Evolutionary conservation across 2,113 vertebrate genomes (phyloP).

Genomic region (Neotoma lepida): DNA sequence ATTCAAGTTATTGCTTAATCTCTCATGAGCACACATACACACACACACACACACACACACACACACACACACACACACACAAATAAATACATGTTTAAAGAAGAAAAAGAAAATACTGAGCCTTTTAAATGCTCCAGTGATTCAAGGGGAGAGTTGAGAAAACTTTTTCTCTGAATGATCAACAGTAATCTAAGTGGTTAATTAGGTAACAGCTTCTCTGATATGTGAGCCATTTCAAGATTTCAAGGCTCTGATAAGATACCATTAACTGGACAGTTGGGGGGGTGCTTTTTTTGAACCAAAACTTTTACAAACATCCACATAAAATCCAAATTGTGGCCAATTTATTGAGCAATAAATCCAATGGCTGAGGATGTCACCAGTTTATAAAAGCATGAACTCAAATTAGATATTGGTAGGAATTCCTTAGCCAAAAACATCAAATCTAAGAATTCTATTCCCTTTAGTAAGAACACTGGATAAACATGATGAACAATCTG

Average conservation of each 20-base stretch:
- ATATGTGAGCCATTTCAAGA: not conserved
- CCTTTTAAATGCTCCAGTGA: slow-evolving; percentile 1
- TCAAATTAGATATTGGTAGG: not conserved
- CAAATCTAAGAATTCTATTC: slow-evolving; percentile 17
- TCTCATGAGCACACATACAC: no score
- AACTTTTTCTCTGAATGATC: slow-evolving; percentile 8
- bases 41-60: not conserved
- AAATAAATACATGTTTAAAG: not conserved
- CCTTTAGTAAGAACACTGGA: not conserved
- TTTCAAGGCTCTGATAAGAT: not conserved
- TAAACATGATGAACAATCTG: not conserved
- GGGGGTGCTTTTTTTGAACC: not conserved
- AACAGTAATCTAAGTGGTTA: not conserved
- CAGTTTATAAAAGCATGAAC: slow-evolving; percentile 35
- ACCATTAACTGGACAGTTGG: not conserved
- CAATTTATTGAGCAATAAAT: slow-evolving; percentile 20
- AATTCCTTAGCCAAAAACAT: slow-evolving; percentile 5
- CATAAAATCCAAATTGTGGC: slow-evolving; percentile 22
- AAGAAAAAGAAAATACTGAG: slow-evolving; percentile 21
- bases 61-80: not conserved
- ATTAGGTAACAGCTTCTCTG: not conserved
- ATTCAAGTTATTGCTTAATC: not conserved
- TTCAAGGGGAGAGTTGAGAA: not conserved
- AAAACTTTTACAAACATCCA: not conserved
- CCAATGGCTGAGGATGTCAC: not conserved